Evolutionary conservation across 2,113 vertebrate genomes (phyloP).

Genomic region (Cynocephalus volans): DNA sequence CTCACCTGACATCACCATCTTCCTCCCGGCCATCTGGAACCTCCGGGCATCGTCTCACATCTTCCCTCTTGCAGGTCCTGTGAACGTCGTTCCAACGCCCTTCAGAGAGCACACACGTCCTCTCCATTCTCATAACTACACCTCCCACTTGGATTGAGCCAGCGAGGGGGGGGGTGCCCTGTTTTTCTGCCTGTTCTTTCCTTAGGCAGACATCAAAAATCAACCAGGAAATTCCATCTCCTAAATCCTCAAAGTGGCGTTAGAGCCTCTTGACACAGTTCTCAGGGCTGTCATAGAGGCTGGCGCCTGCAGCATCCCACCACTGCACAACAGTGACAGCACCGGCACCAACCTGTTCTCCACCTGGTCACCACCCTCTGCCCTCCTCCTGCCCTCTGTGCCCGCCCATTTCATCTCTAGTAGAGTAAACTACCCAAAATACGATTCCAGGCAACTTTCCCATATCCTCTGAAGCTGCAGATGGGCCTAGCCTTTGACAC

Average conservation of each 20-base stretch:
- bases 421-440: neutral
- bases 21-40: neutral
- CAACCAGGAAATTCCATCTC: neutral
- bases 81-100: too few relatives aligned
- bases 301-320: too few relatives aligned
- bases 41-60: rapidly evolving
- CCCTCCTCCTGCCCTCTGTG: neutral
- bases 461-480: neutral
- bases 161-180: neutral
- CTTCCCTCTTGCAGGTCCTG: neutral
- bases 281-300: neutral
- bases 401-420: neutral
- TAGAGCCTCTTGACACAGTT: neutral
- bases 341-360: neutral
- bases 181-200: neutral
- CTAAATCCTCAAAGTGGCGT: neutral
- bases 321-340: neutral
- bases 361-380: neutral
- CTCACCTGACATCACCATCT: neutral
- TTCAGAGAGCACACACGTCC: neutral
- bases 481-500: rapidly evolving
- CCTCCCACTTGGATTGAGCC: neutral
- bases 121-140: neutral
- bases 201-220: neutral
- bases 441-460: neutral